Conservation (phyloP, 2,113 vertebrate species). For the Pagrus major region DNA sequence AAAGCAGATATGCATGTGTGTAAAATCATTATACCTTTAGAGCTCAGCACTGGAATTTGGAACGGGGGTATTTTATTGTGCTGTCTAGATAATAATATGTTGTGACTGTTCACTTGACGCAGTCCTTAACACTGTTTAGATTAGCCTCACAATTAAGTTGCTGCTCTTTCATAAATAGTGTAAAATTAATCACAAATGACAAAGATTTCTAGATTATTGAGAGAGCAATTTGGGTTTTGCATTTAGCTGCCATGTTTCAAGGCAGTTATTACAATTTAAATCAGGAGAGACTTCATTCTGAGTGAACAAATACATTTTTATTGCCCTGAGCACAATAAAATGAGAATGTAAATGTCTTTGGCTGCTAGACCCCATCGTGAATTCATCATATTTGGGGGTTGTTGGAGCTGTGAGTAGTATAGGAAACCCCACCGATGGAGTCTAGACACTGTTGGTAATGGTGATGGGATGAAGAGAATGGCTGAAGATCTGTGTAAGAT, state of each 20-base stretch:
- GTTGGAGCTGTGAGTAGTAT: too few species aligned
- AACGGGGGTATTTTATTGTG: conserved; percentile 24
- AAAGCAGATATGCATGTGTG: conserved; percentile 14
- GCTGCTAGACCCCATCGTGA: too few species aligned
- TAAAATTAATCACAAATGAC: neutral
- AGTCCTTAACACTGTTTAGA: conserved; percentile 30
- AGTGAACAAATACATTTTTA: too few species aligned
- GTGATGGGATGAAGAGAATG: too few species aligned
- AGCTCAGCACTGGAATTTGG: conserved; percentile 1
- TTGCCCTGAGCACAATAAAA: too few species aligned
- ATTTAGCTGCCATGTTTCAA: neutral
- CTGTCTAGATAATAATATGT: conserved; percentile 26
- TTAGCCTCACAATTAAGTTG: neutral
- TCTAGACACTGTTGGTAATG: too few species aligned
- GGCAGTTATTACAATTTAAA: neutral
- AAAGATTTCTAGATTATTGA: neutral
- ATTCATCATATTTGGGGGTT: too few species aligned
- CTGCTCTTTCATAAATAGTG: neutral
- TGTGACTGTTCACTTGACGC: conserved; percentile 24
- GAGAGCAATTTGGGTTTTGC: neutral
- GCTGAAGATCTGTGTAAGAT: too few species aligned
- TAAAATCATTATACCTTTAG: conserved; percentile 58
- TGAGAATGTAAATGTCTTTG: too few species aligned
- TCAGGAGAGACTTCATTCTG: too few species aligned
- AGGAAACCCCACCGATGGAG: too few species aligned